These are phyloP conservation scores for Addax nasomaculatus DNA, from an alignment of 2,113 vertebrate species.

Conservation along the genomic window DNA sequence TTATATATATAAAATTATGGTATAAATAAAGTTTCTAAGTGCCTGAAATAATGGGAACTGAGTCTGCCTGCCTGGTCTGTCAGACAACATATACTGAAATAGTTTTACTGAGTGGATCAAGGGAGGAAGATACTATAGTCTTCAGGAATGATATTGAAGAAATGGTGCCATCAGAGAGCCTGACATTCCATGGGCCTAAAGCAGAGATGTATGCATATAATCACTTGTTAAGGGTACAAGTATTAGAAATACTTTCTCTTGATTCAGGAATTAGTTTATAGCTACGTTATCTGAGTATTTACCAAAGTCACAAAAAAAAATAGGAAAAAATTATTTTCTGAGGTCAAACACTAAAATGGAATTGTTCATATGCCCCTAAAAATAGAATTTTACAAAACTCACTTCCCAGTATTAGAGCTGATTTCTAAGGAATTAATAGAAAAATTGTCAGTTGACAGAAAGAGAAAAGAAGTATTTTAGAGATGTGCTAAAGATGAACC, in stretches of 20 bases:
- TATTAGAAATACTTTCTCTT: neutral
- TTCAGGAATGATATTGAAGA: neutral
- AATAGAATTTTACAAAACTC: neutral
- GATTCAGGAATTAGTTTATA: neutral
- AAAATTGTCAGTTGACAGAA: neutral
- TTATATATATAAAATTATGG: neutral
- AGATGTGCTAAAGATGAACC: neutral
- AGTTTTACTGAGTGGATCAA: neutral
- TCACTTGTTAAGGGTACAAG: neutral
- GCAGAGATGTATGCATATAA: neutral
- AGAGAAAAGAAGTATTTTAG: neutral
- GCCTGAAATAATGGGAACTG: neutral
- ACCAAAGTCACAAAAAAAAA: neutral
- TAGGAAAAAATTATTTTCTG: neutral
- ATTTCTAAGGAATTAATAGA: neutral
- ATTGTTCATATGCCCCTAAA: neutral
- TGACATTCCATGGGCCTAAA: neutral
- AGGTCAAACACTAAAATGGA: neutral
- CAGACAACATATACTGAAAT: neutral
- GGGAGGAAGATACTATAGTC: neutral
- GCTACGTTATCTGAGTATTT: neutral
- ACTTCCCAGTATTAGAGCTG: neutral
- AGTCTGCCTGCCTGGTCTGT: neutral
- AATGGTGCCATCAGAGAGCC: too few species aligned
- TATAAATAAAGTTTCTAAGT: neutral